A percentile compares a stretch with the other conserved stretches of the same genome.
Evolutionary conservation across 64 coral and sea anemone species (phyloP).

Genomic region (Montipora capricornis): DNA sequence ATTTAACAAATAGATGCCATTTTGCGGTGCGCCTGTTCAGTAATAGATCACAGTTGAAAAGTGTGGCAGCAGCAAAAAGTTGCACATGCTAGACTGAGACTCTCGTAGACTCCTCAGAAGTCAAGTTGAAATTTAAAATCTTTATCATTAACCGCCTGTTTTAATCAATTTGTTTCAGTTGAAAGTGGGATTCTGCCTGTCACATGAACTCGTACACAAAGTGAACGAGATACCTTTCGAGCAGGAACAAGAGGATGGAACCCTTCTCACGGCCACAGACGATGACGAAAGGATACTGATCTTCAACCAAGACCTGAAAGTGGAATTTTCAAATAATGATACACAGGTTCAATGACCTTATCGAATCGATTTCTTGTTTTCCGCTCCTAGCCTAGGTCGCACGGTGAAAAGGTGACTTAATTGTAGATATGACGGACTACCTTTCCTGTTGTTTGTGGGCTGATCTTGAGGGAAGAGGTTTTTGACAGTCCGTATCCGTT

Average conservation of each 20-base stretch:
- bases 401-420: no score
- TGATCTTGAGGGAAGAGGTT: neutral
- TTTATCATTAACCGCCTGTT: neutral
- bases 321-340: conserved; percentile 91
- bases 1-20: no score
- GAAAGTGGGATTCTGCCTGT: conserved; percentile 85
- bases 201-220: conserved; percentile 71
- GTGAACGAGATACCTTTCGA: conserved; percentile 54
- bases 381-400: no score
- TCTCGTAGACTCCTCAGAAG: no score
- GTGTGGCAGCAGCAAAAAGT: no score
- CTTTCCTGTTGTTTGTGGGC: no score
- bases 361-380: neutral
- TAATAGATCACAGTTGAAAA: no score
- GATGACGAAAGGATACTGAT: conserved; percentile 76
- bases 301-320: conserved; percentile 76
- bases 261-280: conserved; percentile 21
- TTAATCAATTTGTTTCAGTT: conserved; percentile 35
- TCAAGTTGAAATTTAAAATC: no score
- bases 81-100: no score
- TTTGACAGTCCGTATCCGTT: neutral
- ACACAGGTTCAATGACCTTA: conserved; percentile 70
- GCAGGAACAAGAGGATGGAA: conserved; percentile 61
- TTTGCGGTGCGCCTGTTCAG: no score
- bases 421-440: no score